Evolutionary conservation across 2,888 invertebrate species (phyloP).

Genomic region (Acholoe squamosa): DNA sequence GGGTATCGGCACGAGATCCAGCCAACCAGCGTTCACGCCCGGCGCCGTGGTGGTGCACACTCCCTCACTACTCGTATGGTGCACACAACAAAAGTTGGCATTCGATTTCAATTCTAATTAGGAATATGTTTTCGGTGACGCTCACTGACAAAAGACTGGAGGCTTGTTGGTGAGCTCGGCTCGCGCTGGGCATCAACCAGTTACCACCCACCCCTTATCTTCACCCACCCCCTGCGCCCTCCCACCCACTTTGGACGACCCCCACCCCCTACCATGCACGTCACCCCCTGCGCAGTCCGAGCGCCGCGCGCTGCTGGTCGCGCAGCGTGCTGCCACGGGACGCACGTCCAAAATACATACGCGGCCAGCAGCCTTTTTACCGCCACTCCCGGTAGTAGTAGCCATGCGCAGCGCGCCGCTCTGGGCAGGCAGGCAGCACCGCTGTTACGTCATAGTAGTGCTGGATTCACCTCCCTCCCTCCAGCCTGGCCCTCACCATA

Average conservation of each 20-base stretch:
- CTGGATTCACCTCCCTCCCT: neutral
- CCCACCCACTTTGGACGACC: neutral
- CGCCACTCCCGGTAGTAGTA: neutral
- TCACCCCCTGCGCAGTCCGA: neutral
- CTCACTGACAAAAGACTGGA: conserved; percentile 47
- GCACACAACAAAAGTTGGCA: conserved; percentile 56
- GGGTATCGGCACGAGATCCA: neutral
- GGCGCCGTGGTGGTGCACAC: neutral
- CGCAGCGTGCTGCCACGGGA: neutral
- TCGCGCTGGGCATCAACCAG: neutral
- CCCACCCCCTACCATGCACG: neutral
- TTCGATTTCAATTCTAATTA: conserved; percentile 62
- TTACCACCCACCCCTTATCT: neutral
- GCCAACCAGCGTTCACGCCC: conserved; percentile 26
- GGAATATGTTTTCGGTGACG: conserved; percentile 46
- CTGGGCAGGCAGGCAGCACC: neutral
- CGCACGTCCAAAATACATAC: conserved; percentile 10
- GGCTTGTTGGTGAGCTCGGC: neutral
- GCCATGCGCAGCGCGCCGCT: neutral
- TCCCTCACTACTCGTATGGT: neutral
- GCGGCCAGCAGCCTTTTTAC: neutral
- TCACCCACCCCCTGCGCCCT: neutral
- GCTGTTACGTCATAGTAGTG: conserved; percentile 1
- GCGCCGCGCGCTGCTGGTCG: neutral
- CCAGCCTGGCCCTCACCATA: neutral